Evolutionary conservation across 2,113 vertebrate species (phyloP).

Genomic region (Amphiprion ocellaris): DNA sequence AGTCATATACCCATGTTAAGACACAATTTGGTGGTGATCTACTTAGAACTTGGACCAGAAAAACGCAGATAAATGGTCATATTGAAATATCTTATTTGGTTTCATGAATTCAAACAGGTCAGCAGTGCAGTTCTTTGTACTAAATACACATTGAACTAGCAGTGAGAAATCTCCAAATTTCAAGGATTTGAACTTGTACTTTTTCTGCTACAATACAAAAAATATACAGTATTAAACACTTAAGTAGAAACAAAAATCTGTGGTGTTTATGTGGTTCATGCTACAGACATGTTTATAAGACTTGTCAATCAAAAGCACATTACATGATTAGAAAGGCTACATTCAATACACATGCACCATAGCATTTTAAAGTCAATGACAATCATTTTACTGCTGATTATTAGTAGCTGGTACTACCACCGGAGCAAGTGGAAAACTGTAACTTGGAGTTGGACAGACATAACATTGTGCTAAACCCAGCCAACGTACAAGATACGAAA

Average conservation of each 20-base stretch:
- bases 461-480: constrained; percentile 47
- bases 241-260: constrained; percentile 57
- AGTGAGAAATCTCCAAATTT: constrained; percentile 58
- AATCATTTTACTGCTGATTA: constrained; percentile 68
- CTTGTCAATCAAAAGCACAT: constrained; percentile 73
- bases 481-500: constrained; percentile 44
- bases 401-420: constrained; percentile 49
- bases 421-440: constrained; percentile 59
- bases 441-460: constrained; percentile 73
- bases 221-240: constrained; percentile 62
- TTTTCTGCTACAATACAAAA: constrained; percentile 63
- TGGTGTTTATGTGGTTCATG: constrained; percentile 67
- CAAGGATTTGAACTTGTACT: constrained; percentile 41
- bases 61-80: constrained; percentile 61
- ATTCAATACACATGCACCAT: constrained; percentile 82
- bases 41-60: constrained; percentile 60
- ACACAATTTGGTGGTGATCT: constrained; percentile 83
- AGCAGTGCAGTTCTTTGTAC: constrained; percentile 66
- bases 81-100: constrained; percentile 76
- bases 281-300: constrained; percentile 68
- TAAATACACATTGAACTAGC: constrained; percentile 45
- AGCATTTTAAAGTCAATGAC: constrained; percentile 67
- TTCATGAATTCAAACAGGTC: constrained; percentile 60
- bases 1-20: constrained; percentile 80
- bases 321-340: constrained; percentile 75